These are phyloP conservation scores for Brienomyrus brachyistius DNA, from an alignment of 2,113 vertebrate species.

Conservation along the genomic window DNA sequence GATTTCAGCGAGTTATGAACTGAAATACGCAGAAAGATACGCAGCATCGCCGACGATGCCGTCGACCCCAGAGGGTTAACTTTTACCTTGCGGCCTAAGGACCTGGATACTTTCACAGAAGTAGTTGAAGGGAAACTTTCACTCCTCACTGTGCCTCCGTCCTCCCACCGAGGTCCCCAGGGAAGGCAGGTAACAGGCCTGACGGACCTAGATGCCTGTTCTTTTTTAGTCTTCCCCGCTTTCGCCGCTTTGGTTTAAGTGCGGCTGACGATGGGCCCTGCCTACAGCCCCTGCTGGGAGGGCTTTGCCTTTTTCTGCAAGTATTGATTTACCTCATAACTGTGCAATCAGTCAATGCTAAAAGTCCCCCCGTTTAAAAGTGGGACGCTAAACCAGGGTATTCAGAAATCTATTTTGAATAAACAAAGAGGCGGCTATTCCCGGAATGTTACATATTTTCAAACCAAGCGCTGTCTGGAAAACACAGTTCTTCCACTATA, in stretches of 20 bases:
- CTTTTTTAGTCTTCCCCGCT: not conserved
- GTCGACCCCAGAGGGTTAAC: no score
- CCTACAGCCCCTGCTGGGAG: not conserved
- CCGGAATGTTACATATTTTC: not conserved
- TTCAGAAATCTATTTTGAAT: constrained; percentile 18
- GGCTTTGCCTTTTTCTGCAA: not conserved
- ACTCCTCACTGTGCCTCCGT: not conserved
- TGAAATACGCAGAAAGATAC: no score
- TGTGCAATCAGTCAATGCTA: constrained; percentile 23
- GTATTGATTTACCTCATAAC: constrained; percentile 22
- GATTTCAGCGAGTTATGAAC: no score
- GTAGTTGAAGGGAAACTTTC: constrained; percentile 3
- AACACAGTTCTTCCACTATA: not conserved
- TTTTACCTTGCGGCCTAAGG: no score
- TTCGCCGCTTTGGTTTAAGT: not conserved
- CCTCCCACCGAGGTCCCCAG: not conserved
- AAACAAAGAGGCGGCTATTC: constrained; percentile 14
- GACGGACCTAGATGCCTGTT: not conserved
- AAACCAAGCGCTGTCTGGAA: not conserved
- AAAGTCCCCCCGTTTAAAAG: constrained; percentile 6
- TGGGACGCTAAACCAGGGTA: constrained; percentile 14
- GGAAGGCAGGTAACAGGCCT: not conserved
- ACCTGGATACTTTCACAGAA: not conserved
- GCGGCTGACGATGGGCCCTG: not conserved
- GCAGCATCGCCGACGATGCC: no score